Percentiles rank a stretch among this genome's conserved stretches.
Evolutionary conservation across 2,888 invertebrate species (phyloP).

Genomic region (Dynastes hyllus): DNA sequence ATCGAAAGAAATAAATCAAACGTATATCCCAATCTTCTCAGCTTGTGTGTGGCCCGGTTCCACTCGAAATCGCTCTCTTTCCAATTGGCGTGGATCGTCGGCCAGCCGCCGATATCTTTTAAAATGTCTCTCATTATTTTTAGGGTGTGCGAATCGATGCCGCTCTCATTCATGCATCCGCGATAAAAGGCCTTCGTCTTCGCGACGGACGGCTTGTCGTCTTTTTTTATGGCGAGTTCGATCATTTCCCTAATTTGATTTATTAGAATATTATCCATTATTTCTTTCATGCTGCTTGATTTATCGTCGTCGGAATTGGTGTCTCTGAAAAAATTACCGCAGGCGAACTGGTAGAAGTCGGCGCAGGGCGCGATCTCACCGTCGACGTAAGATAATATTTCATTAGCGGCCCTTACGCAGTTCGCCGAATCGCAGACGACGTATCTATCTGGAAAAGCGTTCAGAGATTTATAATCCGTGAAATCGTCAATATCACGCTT

Average conservation of each 20-base stretch:
- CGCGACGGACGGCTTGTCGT: conserved; percentile 56
- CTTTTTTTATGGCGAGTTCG: conserved; percentile 55
- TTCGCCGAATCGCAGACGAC: conserved; percentile 56
- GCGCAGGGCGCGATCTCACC: conserved; percentile 56
- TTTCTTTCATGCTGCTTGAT: conserved; percentile 51
- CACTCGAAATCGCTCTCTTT: conserved; percentile 67
- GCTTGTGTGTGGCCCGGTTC: conserved; percentile 64
- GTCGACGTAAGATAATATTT: conserved; percentile 58
- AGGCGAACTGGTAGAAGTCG: conserved; percentile 60
- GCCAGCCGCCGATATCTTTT: conserved; percentile 76
- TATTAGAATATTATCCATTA: conserved; percentile 52
- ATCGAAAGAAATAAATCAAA: conserved; percentile 65
- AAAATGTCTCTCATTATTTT: conserved; percentile 66
- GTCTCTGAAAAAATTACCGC: conserved; percentile 57
- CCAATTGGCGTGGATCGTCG: conserved; percentile 72
- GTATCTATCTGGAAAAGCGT: conserved; percentile 53
- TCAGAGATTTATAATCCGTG: no score
- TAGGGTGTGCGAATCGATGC: conserved; percentile 64
- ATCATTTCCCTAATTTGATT: conserved; percentile 59
- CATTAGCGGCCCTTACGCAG: conserved; percentile 58
- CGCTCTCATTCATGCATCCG: conserved; percentile 66
- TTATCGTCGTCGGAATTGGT: conserved; percentile 53
- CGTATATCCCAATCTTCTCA: conserved; percentile 65
- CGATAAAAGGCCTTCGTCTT: conserved; percentile 60
- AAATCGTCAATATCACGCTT: no score